phyloP scores from a whole-genome alignment of 2,797 vertebrate genomes.

The Dendrocincla tyrannina region DNA sequence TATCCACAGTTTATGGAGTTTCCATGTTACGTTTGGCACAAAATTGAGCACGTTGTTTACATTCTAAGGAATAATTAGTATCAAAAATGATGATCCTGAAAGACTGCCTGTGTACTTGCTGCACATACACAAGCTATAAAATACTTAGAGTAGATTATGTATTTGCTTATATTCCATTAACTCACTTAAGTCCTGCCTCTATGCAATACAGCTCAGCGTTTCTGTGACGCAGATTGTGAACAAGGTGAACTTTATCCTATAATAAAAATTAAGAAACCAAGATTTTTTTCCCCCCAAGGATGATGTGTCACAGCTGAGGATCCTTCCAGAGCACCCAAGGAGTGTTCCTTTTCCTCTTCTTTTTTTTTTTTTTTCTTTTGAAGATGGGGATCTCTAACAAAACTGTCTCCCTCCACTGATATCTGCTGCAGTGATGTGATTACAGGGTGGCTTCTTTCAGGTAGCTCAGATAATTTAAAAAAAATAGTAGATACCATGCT shows the following conservation, averaged over 20 bases:
- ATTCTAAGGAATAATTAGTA: neutral
- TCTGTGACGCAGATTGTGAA: neutral
- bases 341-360: neutral
- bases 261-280: neutral
- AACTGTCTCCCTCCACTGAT: neutral
- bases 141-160: neutral
- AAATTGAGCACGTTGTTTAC: neutral
- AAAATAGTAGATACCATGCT: neutral
- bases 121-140: neutral
- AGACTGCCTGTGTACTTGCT: neutral
- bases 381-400: neutral
- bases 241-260: neutral
- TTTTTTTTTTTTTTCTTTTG: neutral
- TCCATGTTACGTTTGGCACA: neutral
- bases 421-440: neutral
- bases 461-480: neutral
- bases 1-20: neutral
- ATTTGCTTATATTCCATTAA: neutral
- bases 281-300: neutral
- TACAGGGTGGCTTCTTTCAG: neutral
- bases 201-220: neutral
- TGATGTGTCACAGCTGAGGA: neutral
- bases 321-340: neutral
- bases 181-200: neutral
- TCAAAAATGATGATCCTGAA: neutral